Conservation (phyloP, 2,797 vertebrate genomes). For the Cossypha niveicapilla region DNA sequence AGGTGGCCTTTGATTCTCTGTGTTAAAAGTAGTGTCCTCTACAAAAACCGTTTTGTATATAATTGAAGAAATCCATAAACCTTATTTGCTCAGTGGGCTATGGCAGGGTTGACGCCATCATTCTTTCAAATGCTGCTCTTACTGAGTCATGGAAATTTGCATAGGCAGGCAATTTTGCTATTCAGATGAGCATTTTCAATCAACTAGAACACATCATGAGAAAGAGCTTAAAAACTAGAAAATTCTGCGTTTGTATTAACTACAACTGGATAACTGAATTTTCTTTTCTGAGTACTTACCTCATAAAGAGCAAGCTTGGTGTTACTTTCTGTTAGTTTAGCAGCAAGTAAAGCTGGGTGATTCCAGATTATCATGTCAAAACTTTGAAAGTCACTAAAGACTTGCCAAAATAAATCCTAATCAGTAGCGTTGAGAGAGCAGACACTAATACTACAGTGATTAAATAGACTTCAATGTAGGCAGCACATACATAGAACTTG, state of each 20-base stretch:
- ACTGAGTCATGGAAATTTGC: not conserved
- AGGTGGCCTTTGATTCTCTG: not conserved
- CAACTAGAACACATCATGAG: not conserved
- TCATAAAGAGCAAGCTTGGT: not conserved
- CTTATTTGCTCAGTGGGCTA: not conserved
- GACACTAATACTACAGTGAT: not conserved
- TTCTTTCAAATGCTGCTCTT: not conserved
- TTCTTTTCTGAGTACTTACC: not conserved
- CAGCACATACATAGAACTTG: not conserved
- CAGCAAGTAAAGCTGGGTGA: not conserved
- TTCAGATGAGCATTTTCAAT: not conserved
- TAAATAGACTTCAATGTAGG: not conserved
- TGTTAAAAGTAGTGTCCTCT: not conserved
- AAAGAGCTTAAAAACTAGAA: not conserved
- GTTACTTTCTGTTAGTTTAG: not conserved
- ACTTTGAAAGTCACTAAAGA: not conserved
- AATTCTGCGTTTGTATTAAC: not conserved
- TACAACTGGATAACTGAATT: not conserved
- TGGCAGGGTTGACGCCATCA: fast-evolving
- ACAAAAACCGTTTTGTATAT: not conserved
- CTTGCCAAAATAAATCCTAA: not conserved
- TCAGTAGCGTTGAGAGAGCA: not conserved
- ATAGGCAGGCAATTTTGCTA: not conserved
- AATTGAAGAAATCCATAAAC: not conserved
- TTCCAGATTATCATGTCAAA: not conserved